phyloP scores from a whole-genome alignment of 2,797 vertebrate species.

The Luscinia megarhynchos region DNA sequence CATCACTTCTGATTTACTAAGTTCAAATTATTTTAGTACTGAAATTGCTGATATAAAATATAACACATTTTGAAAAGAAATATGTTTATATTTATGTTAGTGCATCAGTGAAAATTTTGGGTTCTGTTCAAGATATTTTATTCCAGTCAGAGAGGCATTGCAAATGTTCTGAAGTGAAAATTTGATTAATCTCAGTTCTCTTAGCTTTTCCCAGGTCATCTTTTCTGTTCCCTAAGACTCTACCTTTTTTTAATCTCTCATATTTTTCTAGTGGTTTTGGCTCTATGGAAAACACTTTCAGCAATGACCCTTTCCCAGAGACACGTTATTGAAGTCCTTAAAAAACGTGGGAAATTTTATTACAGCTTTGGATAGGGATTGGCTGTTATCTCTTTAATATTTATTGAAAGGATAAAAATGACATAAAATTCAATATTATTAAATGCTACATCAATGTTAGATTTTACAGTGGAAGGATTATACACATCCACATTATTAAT shows the following conservation, averaged over 20 bases:
- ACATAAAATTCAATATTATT: not conserved
- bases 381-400: not conserved
- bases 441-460: not conserved
- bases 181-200: not conserved
- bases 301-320: not conserved
- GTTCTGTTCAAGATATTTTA: not conserved
- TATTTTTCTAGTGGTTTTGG: not conserved
- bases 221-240: not conserved
- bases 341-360: not conserved
- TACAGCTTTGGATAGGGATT: not conserved
- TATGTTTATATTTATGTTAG: not conserved
- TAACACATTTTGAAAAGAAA: not conserved
- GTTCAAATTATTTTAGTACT: not conserved
- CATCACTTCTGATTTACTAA: not conserved
- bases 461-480: not conserved
- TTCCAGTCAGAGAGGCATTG: not conserved
- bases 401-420: not conserved
- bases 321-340: not conserved
- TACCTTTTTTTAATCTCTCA: not conserved
- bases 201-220: not conserved
- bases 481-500: not conserved
- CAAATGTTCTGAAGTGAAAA: not conserved
- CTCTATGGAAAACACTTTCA: not conserved
- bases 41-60: not conserved
- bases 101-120: not conserved